Percentiles rank a stretch among this genome's conserved stretches.
Conservation (phyloP, 1,140 invertebrate genomes). For the Oryzaephilus surinamensis region DNA sequence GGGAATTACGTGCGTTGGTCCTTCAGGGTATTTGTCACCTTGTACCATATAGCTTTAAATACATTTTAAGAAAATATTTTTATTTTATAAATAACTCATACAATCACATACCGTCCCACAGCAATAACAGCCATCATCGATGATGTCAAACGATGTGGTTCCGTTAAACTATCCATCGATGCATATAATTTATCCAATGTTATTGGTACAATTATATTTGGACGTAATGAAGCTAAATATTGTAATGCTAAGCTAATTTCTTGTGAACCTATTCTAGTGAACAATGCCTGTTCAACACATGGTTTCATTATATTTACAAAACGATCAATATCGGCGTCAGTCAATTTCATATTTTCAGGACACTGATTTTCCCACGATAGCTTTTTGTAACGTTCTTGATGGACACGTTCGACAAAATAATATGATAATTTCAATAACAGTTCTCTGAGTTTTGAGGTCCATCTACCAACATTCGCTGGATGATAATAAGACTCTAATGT, state of each 20-base stretch:
- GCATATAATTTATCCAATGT: constrained; percentile 69
- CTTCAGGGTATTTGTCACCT: constrained; percentile 61
- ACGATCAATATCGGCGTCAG: constrained; percentile 68
- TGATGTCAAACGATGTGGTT: constrained; percentile 74
- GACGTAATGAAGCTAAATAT: constrained; percentile 65
- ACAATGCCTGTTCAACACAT: constrained; percentile 52
- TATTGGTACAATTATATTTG: constrained; percentile 72
- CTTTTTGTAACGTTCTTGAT: constrained; percentile 53
- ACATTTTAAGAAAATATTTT: too few species aligned
- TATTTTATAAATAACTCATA: background rate
- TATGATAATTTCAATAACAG: constrained; percentile 49
- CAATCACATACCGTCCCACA: constrained; percentile 53
- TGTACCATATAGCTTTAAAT: constrained; percentile 50
- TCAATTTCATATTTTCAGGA: constrained; percentile 58
- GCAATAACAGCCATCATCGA: constrained; percentile 66
- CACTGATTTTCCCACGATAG: constrained; percentile 56
- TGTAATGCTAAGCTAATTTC: constrained; percentile 61
- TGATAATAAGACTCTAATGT: constrained; percentile 82
- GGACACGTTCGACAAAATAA: constrained; percentile 48
- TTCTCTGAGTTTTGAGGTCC: constrained; percentile 55
- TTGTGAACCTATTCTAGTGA: constrained; percentile 55
- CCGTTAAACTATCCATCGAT: constrained; percentile 73
- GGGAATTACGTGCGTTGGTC: constrained; percentile 69
- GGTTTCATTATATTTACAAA: constrained; percentile 58
- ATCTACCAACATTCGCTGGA: constrained; percentile 75